phyloP scores from a whole-genome alignment of 2,797 vertebrate species.

The Amblyraja radiata region DNA sequence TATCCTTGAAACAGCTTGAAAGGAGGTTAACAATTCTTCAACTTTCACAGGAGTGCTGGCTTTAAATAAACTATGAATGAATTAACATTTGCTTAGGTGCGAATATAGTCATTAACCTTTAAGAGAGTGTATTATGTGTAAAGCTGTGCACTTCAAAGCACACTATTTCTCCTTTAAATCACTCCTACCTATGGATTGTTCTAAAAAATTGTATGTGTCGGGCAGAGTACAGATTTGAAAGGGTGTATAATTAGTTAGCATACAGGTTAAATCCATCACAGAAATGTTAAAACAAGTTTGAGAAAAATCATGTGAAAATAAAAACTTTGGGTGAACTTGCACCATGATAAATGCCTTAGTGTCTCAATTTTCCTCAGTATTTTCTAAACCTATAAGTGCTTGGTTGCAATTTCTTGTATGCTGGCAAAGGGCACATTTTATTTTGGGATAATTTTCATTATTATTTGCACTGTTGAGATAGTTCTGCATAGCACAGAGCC shows the following conservation, averaged over 20 bases:
- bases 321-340: background rate
- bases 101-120: background rate
- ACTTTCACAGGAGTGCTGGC: background rate
- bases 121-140: background rate
- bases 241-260: background rate
- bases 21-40: too few relatives aligned
- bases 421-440: background rate
- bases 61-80: constrained; percentile 15
- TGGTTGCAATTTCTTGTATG: background rate
- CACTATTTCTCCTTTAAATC: background rate
- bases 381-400: background rate
- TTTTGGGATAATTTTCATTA: background rate
- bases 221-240: background rate
- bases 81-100: background rate
- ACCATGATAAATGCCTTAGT: background rate
- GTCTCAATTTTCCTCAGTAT: background rate
- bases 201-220: background rate
- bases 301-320: background rate
- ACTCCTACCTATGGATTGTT: background rate
- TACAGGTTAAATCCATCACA: background rate
- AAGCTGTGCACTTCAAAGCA: background rate
- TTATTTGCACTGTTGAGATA: background rate
- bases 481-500: too few relatives aligned
- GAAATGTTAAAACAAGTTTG: background rate
- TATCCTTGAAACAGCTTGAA: too few relatives aligned